phyloP scores from a whole-genome alignment of 2,113 vertebrate genomes.

The Corythornis cristatus region DNA sequence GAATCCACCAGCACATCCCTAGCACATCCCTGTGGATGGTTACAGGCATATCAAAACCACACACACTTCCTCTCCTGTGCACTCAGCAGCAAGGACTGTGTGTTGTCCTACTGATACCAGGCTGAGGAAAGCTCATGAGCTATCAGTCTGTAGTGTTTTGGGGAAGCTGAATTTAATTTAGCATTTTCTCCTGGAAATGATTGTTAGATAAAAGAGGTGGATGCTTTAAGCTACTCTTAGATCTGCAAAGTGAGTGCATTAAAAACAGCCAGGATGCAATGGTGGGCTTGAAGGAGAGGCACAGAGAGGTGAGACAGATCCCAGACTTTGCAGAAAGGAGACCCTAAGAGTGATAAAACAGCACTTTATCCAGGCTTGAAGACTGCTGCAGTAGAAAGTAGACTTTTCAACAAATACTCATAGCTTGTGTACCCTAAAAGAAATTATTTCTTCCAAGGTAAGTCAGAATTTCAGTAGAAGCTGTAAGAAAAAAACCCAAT shows the following conservation, averaged over 20 bases:
- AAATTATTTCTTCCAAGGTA: conserved; percentile 87
- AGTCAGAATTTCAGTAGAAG: not conserved
- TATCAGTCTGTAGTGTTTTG: not conserved
- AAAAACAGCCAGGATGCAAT: not conserved
- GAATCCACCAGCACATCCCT: not conserved
- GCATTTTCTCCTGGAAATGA: not conserved
- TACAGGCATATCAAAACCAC: not conserved
- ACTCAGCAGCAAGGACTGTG: fast-evolving
- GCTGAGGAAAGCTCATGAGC: not conserved
- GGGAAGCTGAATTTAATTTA: not conserved
- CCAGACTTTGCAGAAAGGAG: not conserved
- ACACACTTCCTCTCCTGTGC: fast-evolving
- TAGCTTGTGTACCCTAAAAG: conserved; percentile 77
- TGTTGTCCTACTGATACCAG: fast-evolving
- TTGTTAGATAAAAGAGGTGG: not conserved
- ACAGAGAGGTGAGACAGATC: too few relatives aligned
- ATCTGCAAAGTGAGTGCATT: not conserved
- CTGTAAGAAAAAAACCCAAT: not conserved
- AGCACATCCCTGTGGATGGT: not conserved
- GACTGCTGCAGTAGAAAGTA: conserved; percentile 61
- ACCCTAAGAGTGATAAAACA: not conserved
- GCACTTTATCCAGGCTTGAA: not conserved
- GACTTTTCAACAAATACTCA: conserved; percentile 81
- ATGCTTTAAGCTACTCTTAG: not conserved
- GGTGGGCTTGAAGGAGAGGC: not conserved